Base-by-base conservation (phyloP, 2,888 invertebrate species). In the Andricus curvator region DNA sequence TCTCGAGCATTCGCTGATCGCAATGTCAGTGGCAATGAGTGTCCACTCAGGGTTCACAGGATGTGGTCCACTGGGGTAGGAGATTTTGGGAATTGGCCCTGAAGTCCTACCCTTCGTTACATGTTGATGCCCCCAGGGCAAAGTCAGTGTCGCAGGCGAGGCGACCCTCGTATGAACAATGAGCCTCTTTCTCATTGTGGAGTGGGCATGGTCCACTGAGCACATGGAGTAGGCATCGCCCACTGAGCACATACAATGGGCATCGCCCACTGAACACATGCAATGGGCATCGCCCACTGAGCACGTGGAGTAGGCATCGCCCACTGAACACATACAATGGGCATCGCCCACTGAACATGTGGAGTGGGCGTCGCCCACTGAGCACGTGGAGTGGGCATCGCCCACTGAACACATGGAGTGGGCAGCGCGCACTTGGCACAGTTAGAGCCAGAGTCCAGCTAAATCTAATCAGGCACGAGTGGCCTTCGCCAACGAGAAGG, bases 391-490 rank as follows among this genome's bases (percentile, higher is more conserved):
- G 37, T 37, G 8, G 37, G 37, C 8, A 37, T 37, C 37, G 8
- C 37, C 37, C 37, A 37, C 8, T 37, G 37, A 37, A 4, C 33
- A 33, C 4, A 4, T 33, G 33, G 4, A 33, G 33, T 3, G 4
- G 33, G 33, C 33, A 33, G 4, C 33, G 33, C 33, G 5, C 33
- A 33, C 33, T 84, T 87, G 89, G 86, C 89, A 85, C 79, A 84
- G 86, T 83, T 85, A 86, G 86, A 84, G 86, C 87, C 84, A 86
- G 82, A 85, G 84, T 82, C 84, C 81, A 87, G 86, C 88, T 87
- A 88, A 91, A 91, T 91, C 88, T 91, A 91, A 91, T 90, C 89
- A 86, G 87, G 88, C 88, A 87, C 86, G 88, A 86, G 85, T 25
- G 76, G 62, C 41, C 41, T 62, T 68, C 41, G 22, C 25, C 67